Evolutionary conservation across 2,797 vertebrate genomes (phyloP).

Genomic region (Hylomyscus alleni): DNA sequence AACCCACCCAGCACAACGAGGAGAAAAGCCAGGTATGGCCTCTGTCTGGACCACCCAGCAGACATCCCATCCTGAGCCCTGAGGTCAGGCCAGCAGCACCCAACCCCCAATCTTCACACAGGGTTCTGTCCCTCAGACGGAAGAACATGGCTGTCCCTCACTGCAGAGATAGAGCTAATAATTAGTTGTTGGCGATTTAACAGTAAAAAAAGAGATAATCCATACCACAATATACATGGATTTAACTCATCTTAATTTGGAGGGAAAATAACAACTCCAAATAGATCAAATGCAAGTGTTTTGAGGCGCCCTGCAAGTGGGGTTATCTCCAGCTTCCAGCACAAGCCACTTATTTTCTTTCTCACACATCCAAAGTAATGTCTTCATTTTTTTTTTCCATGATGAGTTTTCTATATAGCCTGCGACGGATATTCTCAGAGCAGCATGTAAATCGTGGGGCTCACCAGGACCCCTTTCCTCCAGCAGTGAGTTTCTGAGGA

Average conservation of each 20-base stretch:
- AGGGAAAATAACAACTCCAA: slow-evolving; percentile 91
- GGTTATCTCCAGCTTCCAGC: slow-evolving; percentile 90
- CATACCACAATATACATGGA: slow-evolving; percentile 88
- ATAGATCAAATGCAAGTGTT: slow-evolving; percentile 86
- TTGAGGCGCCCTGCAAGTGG: slow-evolving; percentile 84
- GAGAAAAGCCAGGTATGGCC: too few relatives aligned
- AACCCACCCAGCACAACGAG: neutral
- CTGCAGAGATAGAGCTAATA: slow-evolving; percentile 89
- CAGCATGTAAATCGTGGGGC: slow-evolving; percentile 80
- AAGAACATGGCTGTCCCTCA: slow-evolving; percentile 81
- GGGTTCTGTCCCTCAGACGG: slow-evolving; percentile 53
- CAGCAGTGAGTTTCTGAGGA: slow-evolving; percentile 8
- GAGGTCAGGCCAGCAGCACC: neutral
- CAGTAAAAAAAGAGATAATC: slow-evolving; percentile 86
- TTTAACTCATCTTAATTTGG: slow-evolving; percentile 91
- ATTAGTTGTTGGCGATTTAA: slow-evolving; percentile 90
- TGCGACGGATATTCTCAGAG: slow-evolving; percentile 83
- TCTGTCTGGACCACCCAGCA: neutral
- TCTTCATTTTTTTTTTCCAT: neutral
- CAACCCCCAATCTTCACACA: neutral
- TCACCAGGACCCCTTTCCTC: slow-evolving; percentile 81
- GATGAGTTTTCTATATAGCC: slow-evolving; percentile 83
- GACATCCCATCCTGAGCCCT: neutral
- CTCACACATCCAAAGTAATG: slow-evolving; percentile 81
- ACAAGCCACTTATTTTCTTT: slow-evolving; percentile 83